These are phyloP conservation scores for Corythoichthys intestinalis DNA, from an alignment of 2,113 vertebrate species.

Conservation along the genomic window DNA sequence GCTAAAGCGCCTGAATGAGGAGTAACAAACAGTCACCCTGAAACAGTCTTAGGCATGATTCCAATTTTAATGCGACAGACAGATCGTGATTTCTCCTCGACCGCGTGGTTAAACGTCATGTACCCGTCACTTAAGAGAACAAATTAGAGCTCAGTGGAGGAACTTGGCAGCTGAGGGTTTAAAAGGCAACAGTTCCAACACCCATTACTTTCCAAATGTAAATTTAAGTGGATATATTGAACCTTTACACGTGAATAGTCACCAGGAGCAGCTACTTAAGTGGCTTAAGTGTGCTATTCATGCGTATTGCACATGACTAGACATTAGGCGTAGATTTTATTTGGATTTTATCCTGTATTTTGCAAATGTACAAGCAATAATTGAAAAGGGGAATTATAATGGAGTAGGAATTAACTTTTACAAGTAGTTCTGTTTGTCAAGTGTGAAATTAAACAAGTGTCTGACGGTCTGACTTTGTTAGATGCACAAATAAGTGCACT, in stretches of 20 bases:
- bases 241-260: background rate
- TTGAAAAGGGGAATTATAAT: background rate
- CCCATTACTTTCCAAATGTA: background rate
- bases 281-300: background rate
- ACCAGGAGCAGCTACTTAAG: background rate
- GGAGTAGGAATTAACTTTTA: background rate
- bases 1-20: background rate
- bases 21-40: background rate
- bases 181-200: constrained; percentile 1
- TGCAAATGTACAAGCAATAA: background rate
- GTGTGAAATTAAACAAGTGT: background rate
- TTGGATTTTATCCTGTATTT: background rate
- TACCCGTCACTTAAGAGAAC: background rate
- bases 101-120: background rate
- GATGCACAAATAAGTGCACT: background rate
- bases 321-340: background rate
- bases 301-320: background rate
- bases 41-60: background rate
- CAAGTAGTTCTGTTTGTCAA: background rate
- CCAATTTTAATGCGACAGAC: background rate
- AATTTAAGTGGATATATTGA: background rate
- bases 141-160: background rate
- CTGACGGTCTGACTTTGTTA: background rate
- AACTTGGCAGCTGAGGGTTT: background rate
- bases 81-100: background rate